Base-by-base conservation (phyloP, 2,888 invertebrate genomes). In the Aspidiotus rigidus region DNA sequence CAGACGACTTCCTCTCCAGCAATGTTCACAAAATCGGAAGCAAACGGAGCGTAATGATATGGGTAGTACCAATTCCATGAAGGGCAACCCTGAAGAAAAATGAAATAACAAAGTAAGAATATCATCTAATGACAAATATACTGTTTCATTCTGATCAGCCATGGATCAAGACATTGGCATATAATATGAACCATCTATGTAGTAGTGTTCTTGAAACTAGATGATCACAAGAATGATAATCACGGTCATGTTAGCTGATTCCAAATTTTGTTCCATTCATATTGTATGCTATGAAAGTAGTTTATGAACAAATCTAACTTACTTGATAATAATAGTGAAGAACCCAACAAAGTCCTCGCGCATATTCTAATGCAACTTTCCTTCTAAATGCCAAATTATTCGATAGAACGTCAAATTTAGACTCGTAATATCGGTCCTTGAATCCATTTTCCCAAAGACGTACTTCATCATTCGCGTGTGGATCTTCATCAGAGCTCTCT, bases 51-150 rank as follows among this genome's bases (percentile, higher is more conserved):
- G 81, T 99, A 99, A 81, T 99, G 99, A 79, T 95, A 99, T 0
- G 99, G 99, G 80, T 94, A 99, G 81, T 96, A 99, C 99, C 99
- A 99, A 80, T 97, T 93, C 99, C 99, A 99, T 16, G 93, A 94
- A 49, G 95, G 92, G 81, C 98, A 99, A 66, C 99, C 75, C 71
- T 72, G 70, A 1, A 53, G 59, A 59, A 44, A 28, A 28, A 28
- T 28, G 28, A 5, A 28, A 28, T 28, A 28, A 28, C 28, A 28
- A 28, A 28, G 5, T 28, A 53, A 15, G 53, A 53, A 3, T 5
- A 13, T 53, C 53, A 53, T 15, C n/a, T 15, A 5, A 2, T n/a
- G 53, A 55, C 17, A n/a, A 55, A 55, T 15, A 55, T 15, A 49
- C 11, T 10, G 9, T 15, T 15, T 55, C 13, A 55, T 15, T 11